These are phyloP conservation scores for Microcebus griseorufus DNA, from an alignment of 2,113 vertebrate species.

Conservation along the genomic window DNA sequence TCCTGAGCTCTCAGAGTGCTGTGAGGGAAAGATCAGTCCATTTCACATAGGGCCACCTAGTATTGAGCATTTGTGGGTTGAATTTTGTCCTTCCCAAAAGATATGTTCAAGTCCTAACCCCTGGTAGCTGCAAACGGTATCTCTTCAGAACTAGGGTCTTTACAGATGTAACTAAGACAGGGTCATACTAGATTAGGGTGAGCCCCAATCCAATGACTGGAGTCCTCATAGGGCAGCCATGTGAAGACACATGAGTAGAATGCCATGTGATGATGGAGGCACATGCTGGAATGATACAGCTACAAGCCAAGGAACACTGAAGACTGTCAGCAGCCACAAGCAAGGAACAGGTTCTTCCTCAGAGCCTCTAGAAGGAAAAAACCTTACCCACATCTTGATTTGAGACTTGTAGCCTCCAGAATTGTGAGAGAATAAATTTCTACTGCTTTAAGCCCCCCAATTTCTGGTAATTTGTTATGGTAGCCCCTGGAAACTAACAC, in stretches of 20 bases:
- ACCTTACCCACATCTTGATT: not conserved
- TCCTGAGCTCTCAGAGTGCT: not conserved
- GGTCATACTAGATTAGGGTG: not conserved
- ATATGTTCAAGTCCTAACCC: too few relatives aligned
- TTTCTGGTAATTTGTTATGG: not conserved
- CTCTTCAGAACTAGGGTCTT: not conserved
- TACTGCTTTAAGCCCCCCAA: not conserved
- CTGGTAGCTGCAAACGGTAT: not conserved
- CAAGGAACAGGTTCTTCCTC: not conserved
- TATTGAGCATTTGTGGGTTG: not conserved
- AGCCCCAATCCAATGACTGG: not conserved
- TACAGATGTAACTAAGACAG: not conserved
- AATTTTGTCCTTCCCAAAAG: not conserved
- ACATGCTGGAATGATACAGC: accelerated
- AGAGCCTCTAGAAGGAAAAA: not conserved
- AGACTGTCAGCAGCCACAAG: accelerated
- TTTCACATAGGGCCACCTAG: not conserved
- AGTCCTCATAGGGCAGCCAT: not conserved
- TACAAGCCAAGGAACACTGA: not conserved
- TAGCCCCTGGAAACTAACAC: not conserved
- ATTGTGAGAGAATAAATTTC: not conserved
- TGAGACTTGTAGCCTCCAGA: not conserved
- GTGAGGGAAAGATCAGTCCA: not conserved
- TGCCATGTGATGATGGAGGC: not conserved
- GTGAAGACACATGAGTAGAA: not conserved